Evolutionary conservation across 2,113 vertebrate genomes (phyloP).

Genomic region (Pseudonaja textilis): DNA sequence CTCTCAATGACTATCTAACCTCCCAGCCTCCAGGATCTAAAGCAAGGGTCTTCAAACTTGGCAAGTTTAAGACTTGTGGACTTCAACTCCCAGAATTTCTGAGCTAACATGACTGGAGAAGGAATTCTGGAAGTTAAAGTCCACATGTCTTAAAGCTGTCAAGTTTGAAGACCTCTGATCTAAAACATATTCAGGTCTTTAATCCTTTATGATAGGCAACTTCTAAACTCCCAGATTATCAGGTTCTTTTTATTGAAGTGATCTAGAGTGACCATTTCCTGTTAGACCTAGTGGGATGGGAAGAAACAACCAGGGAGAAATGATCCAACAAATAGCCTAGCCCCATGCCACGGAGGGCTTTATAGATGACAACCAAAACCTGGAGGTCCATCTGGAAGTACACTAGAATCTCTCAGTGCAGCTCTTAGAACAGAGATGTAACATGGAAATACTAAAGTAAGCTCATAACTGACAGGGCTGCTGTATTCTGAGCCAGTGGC

Average conservation of each 20-base stretch:
- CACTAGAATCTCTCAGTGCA: neutral
- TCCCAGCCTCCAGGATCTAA: neutral
- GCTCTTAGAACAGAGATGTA: neutral
- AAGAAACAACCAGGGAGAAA: neutral
- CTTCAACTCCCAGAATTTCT: too few species aligned
- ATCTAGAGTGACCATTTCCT: neutral
- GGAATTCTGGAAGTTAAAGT: too few species aligned
- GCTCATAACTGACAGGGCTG: neutral
- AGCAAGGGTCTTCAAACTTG: neutral
- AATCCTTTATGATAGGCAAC: neutral
- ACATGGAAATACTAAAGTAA: neutral
- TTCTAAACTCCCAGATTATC: neutral
- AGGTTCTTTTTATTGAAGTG: neutral
- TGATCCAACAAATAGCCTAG: neutral
- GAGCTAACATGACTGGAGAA: too few species aligned
- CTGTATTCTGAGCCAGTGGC: neutral
- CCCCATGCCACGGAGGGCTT: neutral
- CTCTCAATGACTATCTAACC: neutral
- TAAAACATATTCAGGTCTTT: neutral
- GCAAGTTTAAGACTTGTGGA: too few species aligned
- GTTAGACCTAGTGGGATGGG: neutral
- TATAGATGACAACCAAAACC: neutral
- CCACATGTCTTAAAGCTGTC: too few species aligned
- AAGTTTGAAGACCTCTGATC: neutral
- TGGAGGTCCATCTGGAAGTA: neutral